A percentile compares a stretch with the other conserved stretches of the same genome.
Conservation (phyloP, 2,113 vertebrate species). For the Synodontis membranacea region DNA sequence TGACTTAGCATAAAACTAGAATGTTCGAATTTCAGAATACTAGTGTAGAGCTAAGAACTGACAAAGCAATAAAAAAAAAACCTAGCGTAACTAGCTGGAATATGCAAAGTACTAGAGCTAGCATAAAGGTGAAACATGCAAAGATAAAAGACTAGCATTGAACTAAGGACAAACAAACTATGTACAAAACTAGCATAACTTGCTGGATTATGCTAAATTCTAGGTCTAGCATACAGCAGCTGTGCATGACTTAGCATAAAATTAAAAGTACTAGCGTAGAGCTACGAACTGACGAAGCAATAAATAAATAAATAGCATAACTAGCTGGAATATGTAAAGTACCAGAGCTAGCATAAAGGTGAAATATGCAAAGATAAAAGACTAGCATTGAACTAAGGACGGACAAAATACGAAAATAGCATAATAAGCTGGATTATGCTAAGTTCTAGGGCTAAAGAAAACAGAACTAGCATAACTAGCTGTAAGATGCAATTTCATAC, state of each 20-base stretch:
- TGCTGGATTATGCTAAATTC: too few species aligned
- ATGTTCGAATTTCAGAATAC: background rate
- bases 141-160: too few species aligned
- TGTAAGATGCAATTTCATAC: background rate
- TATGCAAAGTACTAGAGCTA: too few species aligned
- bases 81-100: background rate
- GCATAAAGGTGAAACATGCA: too few species aligned
- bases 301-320: background rate
- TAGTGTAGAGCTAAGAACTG: background rate
- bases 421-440: too few species aligned
- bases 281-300: background rate
- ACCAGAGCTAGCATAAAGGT: too few species aligned
- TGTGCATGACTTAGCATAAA: background rate
- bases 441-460: too few species aligned
- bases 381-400: background rate
- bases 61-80: background rate
- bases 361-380: too few species aligned
- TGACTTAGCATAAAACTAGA: background rate
- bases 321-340: background rate
- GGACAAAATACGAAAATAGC: background rate
- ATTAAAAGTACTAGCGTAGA: background rate
- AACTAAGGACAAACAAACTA: too few species aligned
- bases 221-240: background rate
- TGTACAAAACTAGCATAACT: too few species aligned
- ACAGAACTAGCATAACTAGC: background rate